Conservation (phyloP, 2,888 invertebrate species). For the Pantelozetes paolii region DNA sequence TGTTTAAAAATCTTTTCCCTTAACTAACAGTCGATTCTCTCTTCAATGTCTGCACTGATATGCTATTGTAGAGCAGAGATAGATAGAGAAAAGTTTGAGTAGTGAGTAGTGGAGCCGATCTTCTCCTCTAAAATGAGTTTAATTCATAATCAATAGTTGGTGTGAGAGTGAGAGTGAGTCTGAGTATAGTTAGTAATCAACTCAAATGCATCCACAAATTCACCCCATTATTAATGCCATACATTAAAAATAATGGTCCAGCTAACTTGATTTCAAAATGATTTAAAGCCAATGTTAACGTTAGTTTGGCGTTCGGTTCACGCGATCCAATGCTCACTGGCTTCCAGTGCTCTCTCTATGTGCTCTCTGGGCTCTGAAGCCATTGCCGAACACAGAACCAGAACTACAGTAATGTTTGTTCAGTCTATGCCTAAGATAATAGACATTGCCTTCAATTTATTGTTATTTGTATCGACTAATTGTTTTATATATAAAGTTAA, state of each 20-base stretch:
- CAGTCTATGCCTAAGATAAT: conserved; percentile 16
- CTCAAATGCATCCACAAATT: conserved; percentile 27
- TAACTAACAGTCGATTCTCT: not conserved
- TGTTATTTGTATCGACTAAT: conserved; percentile 27
- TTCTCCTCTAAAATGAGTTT: not conserved
- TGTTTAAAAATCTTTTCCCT: not conserved
- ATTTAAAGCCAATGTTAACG: conserved; percentile 6
- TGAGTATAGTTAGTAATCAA: conserved; percentile 13
- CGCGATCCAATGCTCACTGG: not conserved
- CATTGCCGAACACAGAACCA: not conserved
- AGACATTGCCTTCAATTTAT: conserved; percentile 13
- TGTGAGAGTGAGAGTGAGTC: not conserved
- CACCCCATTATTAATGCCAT: conserved; percentile 23
- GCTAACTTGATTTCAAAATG: conserved; percentile 26
- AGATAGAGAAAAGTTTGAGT: not conserved
- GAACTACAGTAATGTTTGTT: not conserved
- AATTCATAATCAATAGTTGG: conserved; percentile 26
- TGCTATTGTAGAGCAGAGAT: not conserved
- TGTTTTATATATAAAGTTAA: conserved; percentile 15
- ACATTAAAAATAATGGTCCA: conserved; percentile 26
- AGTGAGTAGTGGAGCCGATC: not conserved
- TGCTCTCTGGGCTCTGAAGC: not conserved
- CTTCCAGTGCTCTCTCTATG: not conserved
- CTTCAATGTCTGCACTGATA: not conserved
- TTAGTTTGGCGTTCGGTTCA: not conserved